Evolutionary conservation across 2,888 invertebrate species (phyloP).

Genomic region (Keiferia lycopersicella): DNA sequence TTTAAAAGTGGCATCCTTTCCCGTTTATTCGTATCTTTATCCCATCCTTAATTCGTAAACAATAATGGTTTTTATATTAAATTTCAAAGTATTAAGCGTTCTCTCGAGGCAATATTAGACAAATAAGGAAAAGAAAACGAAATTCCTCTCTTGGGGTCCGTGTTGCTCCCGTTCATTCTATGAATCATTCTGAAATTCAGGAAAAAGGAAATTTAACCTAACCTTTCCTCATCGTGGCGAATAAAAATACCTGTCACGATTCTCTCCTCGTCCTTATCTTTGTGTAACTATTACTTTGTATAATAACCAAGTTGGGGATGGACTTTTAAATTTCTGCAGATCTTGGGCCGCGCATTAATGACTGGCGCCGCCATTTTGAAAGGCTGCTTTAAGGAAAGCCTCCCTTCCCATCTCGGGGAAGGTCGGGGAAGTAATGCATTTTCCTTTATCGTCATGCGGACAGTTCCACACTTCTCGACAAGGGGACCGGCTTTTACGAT

Average conservation of each 20-base stretch:
- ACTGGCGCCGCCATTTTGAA: slow-evolving; percentile 69
- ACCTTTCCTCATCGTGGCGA: slow-evolving; percentile 30
- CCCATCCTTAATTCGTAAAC: slow-evolving; percentile 18
- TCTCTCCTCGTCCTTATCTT: slow-evolving; percentile 44
- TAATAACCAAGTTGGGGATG: slow-evolving; percentile 63
- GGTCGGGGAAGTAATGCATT: slow-evolving; percentile 76
- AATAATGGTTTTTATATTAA: slow-evolving; percentile 19
- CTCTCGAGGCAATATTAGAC: slow-evolving; percentile 22
- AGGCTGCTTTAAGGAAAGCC: slow-evolving; percentile 68
- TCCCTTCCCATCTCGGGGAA: slow-evolving; percentile 48
- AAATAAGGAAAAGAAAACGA: slow-evolving; percentile 26
- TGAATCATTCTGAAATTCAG: slow-evolving; percentile 35
- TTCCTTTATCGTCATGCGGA: slow-evolving; percentile 76
- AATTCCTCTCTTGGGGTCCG: slow-evolving; percentile 23
- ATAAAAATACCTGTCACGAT: slow-evolving; percentile 44
- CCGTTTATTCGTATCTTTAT: slow-evolving; percentile 8
- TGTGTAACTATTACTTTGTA: slow-evolving; percentile 42
- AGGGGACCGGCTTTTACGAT: slow-evolving; percentile 75
- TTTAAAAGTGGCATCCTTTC: slow-evolving; percentile 3
- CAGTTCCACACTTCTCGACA: slow-evolving; percentile 71
- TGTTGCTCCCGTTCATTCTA: slow-evolving; percentile 25
- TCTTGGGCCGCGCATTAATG: slow-evolving; percentile 69
- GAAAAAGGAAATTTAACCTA: slow-evolving; percentile 30
- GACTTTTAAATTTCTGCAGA: slow-evolving; percentile 68
- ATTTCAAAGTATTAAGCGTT: slow-evolving; percentile 23